phyloP scores from a whole-genome alignment of 1,140 invertebrate species.

The Lamellibrachia luymesi region DNA sequence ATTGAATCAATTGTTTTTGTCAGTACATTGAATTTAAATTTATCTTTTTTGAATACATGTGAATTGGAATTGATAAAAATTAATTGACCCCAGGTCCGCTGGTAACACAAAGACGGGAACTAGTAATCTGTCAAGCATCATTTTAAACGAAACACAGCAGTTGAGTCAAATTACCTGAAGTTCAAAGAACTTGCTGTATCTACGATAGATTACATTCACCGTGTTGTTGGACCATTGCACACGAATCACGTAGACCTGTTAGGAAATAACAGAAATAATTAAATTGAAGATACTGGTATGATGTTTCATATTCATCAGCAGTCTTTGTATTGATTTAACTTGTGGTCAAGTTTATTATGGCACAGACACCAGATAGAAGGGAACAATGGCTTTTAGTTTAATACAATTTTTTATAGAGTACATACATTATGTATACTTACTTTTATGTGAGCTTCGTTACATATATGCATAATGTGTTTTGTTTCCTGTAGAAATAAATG shows the following conservation, averaged over 20 bases:
- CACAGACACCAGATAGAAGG: no score
- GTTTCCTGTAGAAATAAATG: no score
- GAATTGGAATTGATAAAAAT: neutral
- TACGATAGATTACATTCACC: neutral
- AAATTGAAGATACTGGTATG: neutral
- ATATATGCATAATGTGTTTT: no score
- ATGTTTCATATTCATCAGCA: neutral
- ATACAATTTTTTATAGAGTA: no score
- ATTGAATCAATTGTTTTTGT: no score
- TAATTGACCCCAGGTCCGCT: neutral
- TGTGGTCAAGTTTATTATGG: neutral
- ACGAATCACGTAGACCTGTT: neutral
- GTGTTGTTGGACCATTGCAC: neutral
- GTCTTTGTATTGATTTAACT: neutral
- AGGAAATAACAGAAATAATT: neutral
- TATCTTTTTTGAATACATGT: no score
- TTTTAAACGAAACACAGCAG: neutral
- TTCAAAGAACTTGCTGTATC: neutral
- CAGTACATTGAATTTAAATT: no score
- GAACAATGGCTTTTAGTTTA: no score
- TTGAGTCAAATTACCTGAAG: neutral
- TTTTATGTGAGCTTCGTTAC: no score
- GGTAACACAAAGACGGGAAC: neutral
- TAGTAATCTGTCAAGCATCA: neutral
- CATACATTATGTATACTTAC: no score